Base-by-base conservation (phyloP, 2,113 vertebrate genomes). In the Pachyramphus minor region DNA sequence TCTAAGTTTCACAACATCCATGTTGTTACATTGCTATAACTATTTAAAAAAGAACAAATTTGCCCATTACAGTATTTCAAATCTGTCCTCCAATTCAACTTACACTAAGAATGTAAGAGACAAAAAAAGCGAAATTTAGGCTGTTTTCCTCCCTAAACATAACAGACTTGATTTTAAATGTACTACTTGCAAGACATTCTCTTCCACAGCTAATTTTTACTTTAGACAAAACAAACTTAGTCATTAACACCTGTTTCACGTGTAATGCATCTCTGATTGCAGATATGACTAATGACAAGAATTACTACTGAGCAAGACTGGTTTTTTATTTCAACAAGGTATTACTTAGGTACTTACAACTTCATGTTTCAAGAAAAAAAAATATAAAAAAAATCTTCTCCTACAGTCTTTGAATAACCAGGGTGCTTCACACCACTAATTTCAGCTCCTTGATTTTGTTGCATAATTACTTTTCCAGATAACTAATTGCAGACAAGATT, bases 391-490 rank as follows among this genome's bases (percentile, higher is more conserved):
- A 66, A 73, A 19, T 41, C 41, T 76, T 81, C 95, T 78, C 66
- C 39, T 90, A 47, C 39, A 84, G 78, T 59, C 86, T 94, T 68
- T 8, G 14, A 94, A 94, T 66, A 89, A 95, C 85, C 78, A 90
- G 92, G 69, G 82, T 93, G 92, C 95, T 98, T 96, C 96, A 96
- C 95, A 96, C 82, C 73, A 84, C 96, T 97, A 88, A 97, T 96
- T 98, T 88, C 91, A 97, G 96, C 90, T 94, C 87, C 78, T 97
- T 97, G 97, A 98, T 97, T 97, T 94, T 90, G 90, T 96, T 87
- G 96, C 92, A 89, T 97, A 98, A 98, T 97, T 98, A 95, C 94
- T 96, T 97, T 97, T 95, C 96, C 93, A 81, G 94, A 96, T 97
- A 97, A 98, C 78, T 89, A 97, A 97, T 85, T 97, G 90, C 68